phyloP scores from a whole-genome alignment of 2,797 vertebrate genomes.

The Apodemus agrarius region DNA sequence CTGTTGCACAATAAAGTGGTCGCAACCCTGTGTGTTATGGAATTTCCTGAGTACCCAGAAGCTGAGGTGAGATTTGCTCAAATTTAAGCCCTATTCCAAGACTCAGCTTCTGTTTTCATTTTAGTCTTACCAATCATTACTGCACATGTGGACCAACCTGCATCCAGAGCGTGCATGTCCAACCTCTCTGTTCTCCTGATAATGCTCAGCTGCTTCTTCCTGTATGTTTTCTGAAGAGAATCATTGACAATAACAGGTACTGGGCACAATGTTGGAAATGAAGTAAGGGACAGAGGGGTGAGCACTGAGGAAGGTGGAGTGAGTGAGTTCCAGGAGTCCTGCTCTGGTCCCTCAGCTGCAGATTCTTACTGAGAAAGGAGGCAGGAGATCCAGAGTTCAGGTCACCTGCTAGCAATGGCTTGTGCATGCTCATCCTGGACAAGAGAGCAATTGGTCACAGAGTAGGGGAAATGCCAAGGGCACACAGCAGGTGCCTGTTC shows the following conservation, averaged over 20 bases:
- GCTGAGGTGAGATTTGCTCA: background rate
- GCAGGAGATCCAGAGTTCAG: background rate
- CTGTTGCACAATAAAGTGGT: too few relatives aligned
- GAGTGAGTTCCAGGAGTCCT: background rate
- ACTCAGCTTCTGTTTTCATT: background rate
- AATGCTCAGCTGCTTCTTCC: too few relatives aligned
- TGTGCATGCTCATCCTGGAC: background rate
- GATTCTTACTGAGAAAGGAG: background rate
- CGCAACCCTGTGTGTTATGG: too few relatives aligned
- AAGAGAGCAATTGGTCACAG: too few relatives aligned
- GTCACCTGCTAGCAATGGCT: rapidly evolving
- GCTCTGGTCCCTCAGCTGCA: rapidly evolving
- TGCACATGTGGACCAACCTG: too few relatives aligned
- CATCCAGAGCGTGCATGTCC: too few relatives aligned
- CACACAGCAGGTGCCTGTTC: too few relatives aligned
- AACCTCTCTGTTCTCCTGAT: too few relatives aligned
- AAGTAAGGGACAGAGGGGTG: too few relatives aligned
- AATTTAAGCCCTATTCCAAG: background rate
- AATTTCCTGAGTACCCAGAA: background rate
- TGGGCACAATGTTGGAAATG: background rate
- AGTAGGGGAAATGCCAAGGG: too few relatives aligned
- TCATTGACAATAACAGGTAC: background rate
- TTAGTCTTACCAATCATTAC: rapidly evolving
- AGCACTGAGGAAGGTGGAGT: rapidly evolving
- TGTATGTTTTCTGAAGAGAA: too few relatives aligned